phyloP scores from a whole-genome alignment of 1,140 invertebrate species.

The Panagrolaimus sp. region DNA sequence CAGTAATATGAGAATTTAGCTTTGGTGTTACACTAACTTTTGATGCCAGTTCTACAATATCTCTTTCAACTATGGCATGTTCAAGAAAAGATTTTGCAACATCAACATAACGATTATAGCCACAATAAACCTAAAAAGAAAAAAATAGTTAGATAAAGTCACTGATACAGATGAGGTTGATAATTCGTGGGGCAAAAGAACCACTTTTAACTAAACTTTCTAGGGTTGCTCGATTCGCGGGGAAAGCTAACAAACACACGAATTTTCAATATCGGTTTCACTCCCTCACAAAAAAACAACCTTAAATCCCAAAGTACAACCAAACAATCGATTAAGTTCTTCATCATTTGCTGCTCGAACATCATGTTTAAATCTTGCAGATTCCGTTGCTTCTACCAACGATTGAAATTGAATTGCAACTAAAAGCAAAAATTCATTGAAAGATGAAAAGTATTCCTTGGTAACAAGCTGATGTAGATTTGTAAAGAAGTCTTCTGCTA shows the following conservation, averaged over 20 bases:
- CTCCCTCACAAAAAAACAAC: neutral
- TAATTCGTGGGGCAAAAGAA: too few species aligned
- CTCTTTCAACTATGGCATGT: neutral
- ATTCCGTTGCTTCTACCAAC: too few species aligned
- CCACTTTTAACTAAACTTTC: too few species aligned
- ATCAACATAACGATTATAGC: neutral
- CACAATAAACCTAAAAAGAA: neutral
- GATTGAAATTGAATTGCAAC: constrained; percentile 8
- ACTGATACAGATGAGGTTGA: too few species aligned
- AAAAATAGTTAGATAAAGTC: neutral
- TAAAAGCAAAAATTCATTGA: neutral
- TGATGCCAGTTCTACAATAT: constrained; percentile 2
- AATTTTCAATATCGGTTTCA: neutral
- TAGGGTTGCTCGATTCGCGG: too few species aligned
- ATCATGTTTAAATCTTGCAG: too few species aligned
- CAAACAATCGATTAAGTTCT: neutral
- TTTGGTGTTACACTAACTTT: neutral
- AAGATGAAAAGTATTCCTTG: neutral
- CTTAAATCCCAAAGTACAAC: neutral
- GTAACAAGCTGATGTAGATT: neutral
- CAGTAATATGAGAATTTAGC: neutral
- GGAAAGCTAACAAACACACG: too few species aligned
- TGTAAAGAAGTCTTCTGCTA: neutral
- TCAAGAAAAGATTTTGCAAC: neutral
- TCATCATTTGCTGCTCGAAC: neutral